Evolutionary conservation across 2,888 invertebrate species (phyloP), one percentile per base, ranked within the genome.

Genomic region (Ctenicera cuprea): DNA sequence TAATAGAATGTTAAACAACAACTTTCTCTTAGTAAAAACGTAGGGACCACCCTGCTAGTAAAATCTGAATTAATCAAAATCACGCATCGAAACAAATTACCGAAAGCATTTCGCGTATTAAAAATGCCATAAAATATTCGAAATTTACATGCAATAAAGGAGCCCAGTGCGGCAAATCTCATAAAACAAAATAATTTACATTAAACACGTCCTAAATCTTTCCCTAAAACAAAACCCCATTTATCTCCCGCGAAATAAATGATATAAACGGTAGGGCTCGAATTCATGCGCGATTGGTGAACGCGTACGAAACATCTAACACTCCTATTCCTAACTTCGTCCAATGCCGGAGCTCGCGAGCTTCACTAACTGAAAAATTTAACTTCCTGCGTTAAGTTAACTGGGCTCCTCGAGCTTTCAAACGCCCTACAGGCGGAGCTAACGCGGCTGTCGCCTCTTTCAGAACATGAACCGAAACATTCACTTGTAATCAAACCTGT

Each of bases 121-220:
- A 67, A 73, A 38, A 69, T 57, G 26, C 43, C 45, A 68, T 73
- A 63, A 64, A 69, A 69, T 64, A 66, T 71, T 54, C 61, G 62
- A 73, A 67, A 73, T 73, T 73, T 69, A 64, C 63, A 69, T 54
- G 73, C 68, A 69, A 70, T 73, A 75, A 75, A 72, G 30, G 65
- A 74, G 66, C 65, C 33, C 20, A 43, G 67, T 37, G 43, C 41
- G 69, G 57, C 57, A 68, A 76, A 76, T 81, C 79, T 79, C 83
- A 83, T 85, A 86, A 86, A 85, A 79, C 80, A 83, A 83, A 86
- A 86, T 86, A 85, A 86, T 86, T 85, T 85, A 85, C 85, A 86
- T 86, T 85, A 85, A 85, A 83, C 84, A 85, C 85, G 85, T 85
- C 84, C 84, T 86, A 86, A 86, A 86, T 86, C 86, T 86, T 75